phyloP scores from a whole-genome alignment of 2,888 invertebrate species.

The Sclerodermus sp. region DNA sequence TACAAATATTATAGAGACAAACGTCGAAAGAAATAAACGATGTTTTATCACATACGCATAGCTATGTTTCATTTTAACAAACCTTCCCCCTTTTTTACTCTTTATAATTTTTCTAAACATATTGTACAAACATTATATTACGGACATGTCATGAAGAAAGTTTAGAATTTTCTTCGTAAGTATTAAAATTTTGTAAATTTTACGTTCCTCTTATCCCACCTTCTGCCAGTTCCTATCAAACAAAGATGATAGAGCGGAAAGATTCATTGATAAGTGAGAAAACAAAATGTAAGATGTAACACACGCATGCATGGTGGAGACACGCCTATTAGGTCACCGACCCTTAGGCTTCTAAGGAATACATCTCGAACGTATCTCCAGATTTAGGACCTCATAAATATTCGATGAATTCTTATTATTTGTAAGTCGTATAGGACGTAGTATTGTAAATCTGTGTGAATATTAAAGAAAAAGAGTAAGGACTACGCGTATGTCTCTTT shows the following conservation, averaged over 20 bases:
- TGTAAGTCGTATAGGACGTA: too few relatives aligned
- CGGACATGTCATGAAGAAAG: not conserved
- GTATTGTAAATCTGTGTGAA: too few relatives aligned
- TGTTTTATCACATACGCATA: too few relatives aligned
- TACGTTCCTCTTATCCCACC: too few relatives aligned
- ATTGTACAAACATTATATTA: too few relatives aligned
- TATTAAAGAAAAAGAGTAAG: too few relatives aligned
- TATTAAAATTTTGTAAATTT: not conserved
- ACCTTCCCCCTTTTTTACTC: too few relatives aligned
- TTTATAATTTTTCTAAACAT: not conserved
- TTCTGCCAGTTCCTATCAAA: not conserved
- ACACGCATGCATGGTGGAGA: conserved; percentile 8
- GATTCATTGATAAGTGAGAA: too few relatives aligned
- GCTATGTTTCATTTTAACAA: too few relatives aligned
- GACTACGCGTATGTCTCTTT: too few relatives aligned
- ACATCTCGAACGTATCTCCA: not conserved
- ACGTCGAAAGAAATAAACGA: conserved; percentile 25
- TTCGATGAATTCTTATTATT: too few relatives aligned
- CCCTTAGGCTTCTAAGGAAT: not conserved
- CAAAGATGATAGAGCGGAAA: not conserved
- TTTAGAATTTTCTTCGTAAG: not conserved
- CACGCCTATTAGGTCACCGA: conserved; percentile 9
- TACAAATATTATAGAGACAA: conserved; percentile 48
- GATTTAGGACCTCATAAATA: not conserved
- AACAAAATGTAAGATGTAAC: too few relatives aligned